phyloP scores from a whole-genome alignment of 2,797 vertebrate genomes.

The Ambastaia sidthimunki region DNA sequence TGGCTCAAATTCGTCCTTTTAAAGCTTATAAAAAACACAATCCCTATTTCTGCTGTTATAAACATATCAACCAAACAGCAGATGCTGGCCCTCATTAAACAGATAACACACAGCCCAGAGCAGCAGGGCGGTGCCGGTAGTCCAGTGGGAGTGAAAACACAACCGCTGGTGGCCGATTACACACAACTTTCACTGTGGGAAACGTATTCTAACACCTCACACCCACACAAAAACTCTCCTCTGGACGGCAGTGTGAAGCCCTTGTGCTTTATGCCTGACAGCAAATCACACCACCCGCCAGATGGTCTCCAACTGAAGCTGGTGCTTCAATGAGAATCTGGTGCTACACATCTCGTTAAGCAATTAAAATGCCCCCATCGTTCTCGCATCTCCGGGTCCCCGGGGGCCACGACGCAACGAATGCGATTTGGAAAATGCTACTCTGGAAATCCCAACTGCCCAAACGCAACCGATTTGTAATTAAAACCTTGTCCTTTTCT shows the following conservation, averaged over 20 bases:
- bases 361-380: slow-evolving; percentile 69
- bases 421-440: slow-evolving; percentile 21
- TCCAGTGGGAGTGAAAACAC: background rate
- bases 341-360: slow-evolving; percentile 73
- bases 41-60: slow-evolving; percentile 5
- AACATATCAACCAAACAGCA: background rate
- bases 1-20: background rate
- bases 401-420: background rate
- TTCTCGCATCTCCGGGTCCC: slow-evolving; percentile 14
- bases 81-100: slow-evolving; percentile 31
- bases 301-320: slow-evolving; percentile 68
- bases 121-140: background rate
- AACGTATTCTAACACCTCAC: slow-evolving; percentile 35
- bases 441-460: background rate
- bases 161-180: slow-evolving; percentile 23
- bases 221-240: slow-evolving; percentile 8
- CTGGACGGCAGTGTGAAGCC: slow-evolving; percentile 27
- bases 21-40: slow-evolving; percentile 3
- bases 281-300: slow-evolving; percentile 57
- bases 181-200: slow-evolving; percentile 2
- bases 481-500: slow-evolving; percentile 5
- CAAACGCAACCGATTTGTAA: slow-evolving; percentile 7
- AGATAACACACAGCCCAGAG: slow-evolving; percentile 11
- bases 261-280: slow-evolving; percentile 16
- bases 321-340: slow-evolving; percentile 69